These are phyloP conservation scores for Leptinotarsa rubiginosa DNA, from an alignment of 2,888 invertebrate species.

Conservation along the genomic window DNA sequence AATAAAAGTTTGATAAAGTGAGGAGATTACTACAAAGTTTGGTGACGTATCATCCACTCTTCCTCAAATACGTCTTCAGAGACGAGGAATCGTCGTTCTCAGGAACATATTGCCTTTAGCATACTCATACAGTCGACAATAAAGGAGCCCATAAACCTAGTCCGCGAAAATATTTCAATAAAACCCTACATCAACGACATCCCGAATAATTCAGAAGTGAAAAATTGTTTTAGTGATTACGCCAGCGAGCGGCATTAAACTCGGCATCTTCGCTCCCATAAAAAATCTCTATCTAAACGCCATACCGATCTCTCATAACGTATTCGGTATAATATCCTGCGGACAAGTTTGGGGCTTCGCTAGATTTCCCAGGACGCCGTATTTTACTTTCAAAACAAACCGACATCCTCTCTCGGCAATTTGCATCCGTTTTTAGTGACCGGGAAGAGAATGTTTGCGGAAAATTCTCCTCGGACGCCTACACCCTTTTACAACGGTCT, in stretches of 20 bases:
- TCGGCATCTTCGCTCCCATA: conserved; percentile 26
- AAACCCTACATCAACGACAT: conserved; percentile 31
- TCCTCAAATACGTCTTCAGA: neutral
- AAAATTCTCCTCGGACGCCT: conserved; percentile 36
- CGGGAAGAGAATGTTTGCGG: conserved; percentile 38
- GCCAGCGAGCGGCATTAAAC: conserved; percentile 26
- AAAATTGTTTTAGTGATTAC: conserved; percentile 36
- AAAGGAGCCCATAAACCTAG: conserved; percentile 28
- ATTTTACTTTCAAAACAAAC: conserved; percentile 59
- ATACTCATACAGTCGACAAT: conserved; percentile 21
- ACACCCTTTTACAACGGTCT: conserved; percentile 30
- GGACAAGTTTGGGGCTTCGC: conserved; percentile 42
- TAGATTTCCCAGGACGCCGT: conserved; percentile 60
- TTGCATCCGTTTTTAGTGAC: conserved; percentile 55
- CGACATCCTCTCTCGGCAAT: conserved; percentile 50
- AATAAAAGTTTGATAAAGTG: too few relatives aligned
- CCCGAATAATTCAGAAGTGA: conserved; percentile 39
- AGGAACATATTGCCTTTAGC: neutral
- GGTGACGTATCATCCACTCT: neutral
- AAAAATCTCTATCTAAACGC: conserved; percentile 38
- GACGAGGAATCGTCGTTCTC: neutral
- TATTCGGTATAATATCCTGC: conserved; percentile 50
- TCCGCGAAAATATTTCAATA: conserved; percentile 29
- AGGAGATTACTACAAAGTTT: too few relatives aligned
- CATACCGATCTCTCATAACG: conserved; percentile 38